Base-by-base conservation (phyloP, 2,797 vertebrate species). In the Borostomias antarcticus region DNA sequence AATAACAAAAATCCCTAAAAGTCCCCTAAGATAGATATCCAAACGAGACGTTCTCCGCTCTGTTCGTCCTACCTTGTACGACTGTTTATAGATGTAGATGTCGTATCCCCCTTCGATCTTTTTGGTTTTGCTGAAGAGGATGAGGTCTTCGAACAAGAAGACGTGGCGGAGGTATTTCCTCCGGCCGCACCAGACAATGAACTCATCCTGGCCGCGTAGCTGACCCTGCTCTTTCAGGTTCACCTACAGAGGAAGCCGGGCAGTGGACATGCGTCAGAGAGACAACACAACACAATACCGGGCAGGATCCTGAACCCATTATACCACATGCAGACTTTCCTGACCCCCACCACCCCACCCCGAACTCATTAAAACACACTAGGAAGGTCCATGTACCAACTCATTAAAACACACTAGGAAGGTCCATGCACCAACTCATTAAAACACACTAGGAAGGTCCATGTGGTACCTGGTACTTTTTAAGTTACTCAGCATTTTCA, bases 121-220 rank as follows among this genome's bases (percentile, higher is more conserved):
- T 81, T 93, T 95, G 69, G 93, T 94, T 86, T 95, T 95, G 83
- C 94, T 95, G 77, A 95, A 95, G 66, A 95, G 92, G 84, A 95
- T 93, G 77, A 95, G 94, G 70, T 95, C 94, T 73, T 95, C 94
- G 61, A 95, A 96, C 72, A 95, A 91, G 79, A 96, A 95, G 80
- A 95, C 89, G 0, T 92, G 94, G 1, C 94, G 91, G 60, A 94
- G 89, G 81, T 93, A 93, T 78, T 95, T 95, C 83, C 88, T 95
- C 52, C 95, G 92, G 50, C 94, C 93, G 19, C 93, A 94, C 89
- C 91, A 94, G 54, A 95, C 90, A 11, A 93, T 87, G 80, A 95
- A 94, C 87, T 95, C 94, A 35, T 95, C 95, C 85, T 94, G 94
- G 81, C 92, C 93, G 62, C 92, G 89, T 66, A 95, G 91, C 29